Base-by-base conservation (phyloP, 2,797 vertebrate genomes). In the Hirundo rustica region DNA sequence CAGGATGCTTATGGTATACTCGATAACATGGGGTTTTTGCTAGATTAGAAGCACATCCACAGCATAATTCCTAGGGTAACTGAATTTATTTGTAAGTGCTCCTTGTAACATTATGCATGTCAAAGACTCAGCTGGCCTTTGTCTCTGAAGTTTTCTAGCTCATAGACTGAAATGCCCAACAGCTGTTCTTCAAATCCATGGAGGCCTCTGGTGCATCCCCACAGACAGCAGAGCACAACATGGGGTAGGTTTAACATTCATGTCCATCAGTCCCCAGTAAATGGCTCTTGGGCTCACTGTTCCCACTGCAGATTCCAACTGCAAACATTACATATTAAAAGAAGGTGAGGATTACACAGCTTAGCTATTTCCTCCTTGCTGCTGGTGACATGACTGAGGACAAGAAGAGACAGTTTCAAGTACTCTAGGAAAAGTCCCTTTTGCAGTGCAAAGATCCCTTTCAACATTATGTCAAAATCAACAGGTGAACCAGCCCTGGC, bases 211-310 rank as follows among this genome's bases (percentile, higher is more conserved):
- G 38, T 40, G n/a, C n/a, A n/a, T 7, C 6, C 20, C 17, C 38
- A 64, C 1, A 14, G 40, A 21, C n/a, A 90, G 40, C n/a, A 68
- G 15, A 65, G 27, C 23, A 45, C 11, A 64, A 38, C 19, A 25
- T 5, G 5, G n/a, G 50, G 13, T 42, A 88, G 50, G 55, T 10
- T 6, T 32, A 30, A 48, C 19, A 48, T 27, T 54, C 36, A 88
- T 5, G n/a, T 2, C 17, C 10, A 34, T 17, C 25, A 40, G 6
- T 54, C 54, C 40, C 7, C 27, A 61, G 3, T 1, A 2, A 5
- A 71, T 19, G 36, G 51, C 21, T 58, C 29, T 30, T 6, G 18
- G 62, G 30, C 44, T 77, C 14, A 13, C 25, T 32, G 16, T 27
- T 85, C 32, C 57, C 42, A 55, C 0, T 19, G 30, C 4, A 38